Percentiles rank a stretch among this genome's conserved stretches.
These are phyloP conservation scores for Tholera decimalis DNA, from an alignment of 2,888 invertebrate genomes.

Conservation along the genomic window DNA sequence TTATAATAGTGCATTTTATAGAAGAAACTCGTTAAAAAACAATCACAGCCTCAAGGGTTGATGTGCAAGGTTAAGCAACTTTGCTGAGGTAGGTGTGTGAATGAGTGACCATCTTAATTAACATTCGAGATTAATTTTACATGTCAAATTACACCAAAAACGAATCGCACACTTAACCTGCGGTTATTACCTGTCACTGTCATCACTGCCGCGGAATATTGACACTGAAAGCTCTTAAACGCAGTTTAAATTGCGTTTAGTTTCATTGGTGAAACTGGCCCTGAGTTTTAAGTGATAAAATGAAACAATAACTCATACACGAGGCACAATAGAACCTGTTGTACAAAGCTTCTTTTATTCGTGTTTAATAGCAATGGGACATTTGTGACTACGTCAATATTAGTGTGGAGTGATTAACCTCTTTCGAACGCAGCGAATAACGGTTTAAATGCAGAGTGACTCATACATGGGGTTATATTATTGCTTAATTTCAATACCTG, in stretches of 20 bases:
- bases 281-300: constrained; percentile 9
- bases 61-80: too few species aligned
- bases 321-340: not conserved
- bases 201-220: not conserved
- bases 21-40: too few species aligned
- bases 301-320: constrained; percentile 10
- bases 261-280: not conserved
- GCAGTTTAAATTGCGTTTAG: not conserved
- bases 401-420: constrained; percentile 10
- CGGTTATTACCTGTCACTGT: too few species aligned
- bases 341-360: constrained; percentile 13
- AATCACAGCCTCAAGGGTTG: too few species aligned
- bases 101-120: too few species aligned
- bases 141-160: too few species aligned
- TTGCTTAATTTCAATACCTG: not conserved
- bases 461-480: not conserved
- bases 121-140: too few species aligned
- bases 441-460: constrained; percentile 13
- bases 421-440: constrained; percentile 13
- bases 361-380: constrained; percentile 7
- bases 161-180: not conserved
- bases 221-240: not conserved
- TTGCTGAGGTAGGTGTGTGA: too few species aligned
- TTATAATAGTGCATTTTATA: too few species aligned
- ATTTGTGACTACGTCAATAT: constrained; percentile 6